Percentiles rank a stretch among this genome's conserved stretches.
These are phyloP conservation scores for Thripadectes ignobilis DNA, from an alignment of 2,797 vertebrate genomes.

Conservation along the genomic window DNA sequence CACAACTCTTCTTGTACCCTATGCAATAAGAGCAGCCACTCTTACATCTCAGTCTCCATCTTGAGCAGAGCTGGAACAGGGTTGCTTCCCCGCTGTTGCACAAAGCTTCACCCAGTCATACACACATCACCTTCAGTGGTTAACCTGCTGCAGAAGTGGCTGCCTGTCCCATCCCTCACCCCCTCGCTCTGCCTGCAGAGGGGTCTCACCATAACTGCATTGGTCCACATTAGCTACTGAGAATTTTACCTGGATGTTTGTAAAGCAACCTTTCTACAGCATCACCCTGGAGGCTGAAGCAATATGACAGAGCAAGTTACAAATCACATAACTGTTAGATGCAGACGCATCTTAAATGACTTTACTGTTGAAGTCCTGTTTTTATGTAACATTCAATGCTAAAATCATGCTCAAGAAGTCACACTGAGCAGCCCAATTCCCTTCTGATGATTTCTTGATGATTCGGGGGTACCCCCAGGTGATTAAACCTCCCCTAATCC, in stretches of 20 bases:
- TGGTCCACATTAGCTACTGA: fast-evolving
- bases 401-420: background rate
- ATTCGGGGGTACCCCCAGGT: background rate
- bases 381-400: background rate
- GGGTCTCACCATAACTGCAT: fast-evolving
- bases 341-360: background rate
- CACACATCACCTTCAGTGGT: background rate
- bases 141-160: background rate
- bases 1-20: background rate
- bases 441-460: background rate
- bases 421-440: background rate
- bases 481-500: background rate
- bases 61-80: background rate
- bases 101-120: background rate
- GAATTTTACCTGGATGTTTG: background rate
- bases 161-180: background rate
- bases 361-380: background rate
- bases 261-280: background rate
- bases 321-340: fast-evolving
- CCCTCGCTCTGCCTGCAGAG: background rate
- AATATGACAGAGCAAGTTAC: background rate
- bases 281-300: fast-evolving
- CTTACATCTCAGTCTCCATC: background rate
- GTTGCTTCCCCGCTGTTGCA: background rate
- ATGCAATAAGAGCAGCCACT: background rate